Base-by-base conservation (phyloP, 1,140 invertebrate genomes). In the Orchestia grillus region DNA sequence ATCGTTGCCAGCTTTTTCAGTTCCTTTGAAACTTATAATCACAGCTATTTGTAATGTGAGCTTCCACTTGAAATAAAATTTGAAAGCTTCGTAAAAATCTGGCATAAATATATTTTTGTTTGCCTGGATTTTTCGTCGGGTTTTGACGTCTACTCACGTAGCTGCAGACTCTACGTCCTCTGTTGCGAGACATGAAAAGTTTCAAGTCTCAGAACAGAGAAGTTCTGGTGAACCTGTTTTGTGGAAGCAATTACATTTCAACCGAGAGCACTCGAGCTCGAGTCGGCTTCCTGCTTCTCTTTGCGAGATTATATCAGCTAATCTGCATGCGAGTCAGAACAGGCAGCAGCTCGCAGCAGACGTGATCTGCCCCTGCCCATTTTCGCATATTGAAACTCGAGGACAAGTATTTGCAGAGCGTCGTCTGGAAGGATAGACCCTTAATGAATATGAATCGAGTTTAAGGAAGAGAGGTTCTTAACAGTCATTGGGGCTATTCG, bases 311-410 rank as follows among this genome's bases (percentile, higher is more conserved):
- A 28, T 77, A 8, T 77, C 62, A 36, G 62, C 62, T 77, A 77
- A 77, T 77, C 62, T 77, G 62, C 62, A 77, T 77, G 62, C 62
- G 62, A 77, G 62, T 28, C 11, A 77, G 11, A 28, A 77, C 1
- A 28, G 28, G 62, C 62, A 28, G 62, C 62, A 77, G 62, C 62
- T 77, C 62, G 62, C 62, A 77, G 28, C 15, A 77, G 62, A 77
- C 62, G 62, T 77, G 62, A 77, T 77, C 62, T 77, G 62, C 62
- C 28, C 62, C 11, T 3, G 62, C 62, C 62, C 28, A 77, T 77
- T 77, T 77, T 77, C 62, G 62, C 62, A 77, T 77, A 77, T 77
- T 77, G 62, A 77, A 77, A 77, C 62, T 36, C 62, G 62, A 77
- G 62, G 62, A 77, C 62, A 77, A 77, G 62, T 23, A 23, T 77